These are phyloP conservation scores for Hydrozoanthus tunicans DNA, from an alignment of 64 coral and sea anemone species.

Conservation along the genomic window DNA sequence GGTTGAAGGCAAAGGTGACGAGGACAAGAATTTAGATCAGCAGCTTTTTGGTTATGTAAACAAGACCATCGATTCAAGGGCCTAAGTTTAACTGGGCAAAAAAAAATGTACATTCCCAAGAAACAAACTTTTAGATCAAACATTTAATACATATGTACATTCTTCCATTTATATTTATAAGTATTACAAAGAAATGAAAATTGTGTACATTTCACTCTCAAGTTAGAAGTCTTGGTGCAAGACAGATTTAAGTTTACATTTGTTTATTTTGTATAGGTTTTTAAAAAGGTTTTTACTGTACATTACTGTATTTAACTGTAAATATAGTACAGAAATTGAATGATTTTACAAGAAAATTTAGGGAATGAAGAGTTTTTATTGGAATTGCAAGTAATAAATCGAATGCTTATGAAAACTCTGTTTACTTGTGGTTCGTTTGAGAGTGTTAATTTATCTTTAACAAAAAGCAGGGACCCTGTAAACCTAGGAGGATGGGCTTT, in stretches of 20 bases:
- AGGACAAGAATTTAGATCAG: slow-evolving; percentile 3
- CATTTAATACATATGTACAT: not conserved
- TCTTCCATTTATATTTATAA: slow-evolving; percentile 41
- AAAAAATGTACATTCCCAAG: not conserved
- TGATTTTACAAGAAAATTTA: slow-evolving; percentile 36
- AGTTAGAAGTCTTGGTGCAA: slow-evolving; percentile 22
- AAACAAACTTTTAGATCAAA: not conserved
- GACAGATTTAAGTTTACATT: not conserved
- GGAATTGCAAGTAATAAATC: not conserved
- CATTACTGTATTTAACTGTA: slow-evolving; percentile 55
- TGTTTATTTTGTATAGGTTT: slow-evolving; percentile 65
- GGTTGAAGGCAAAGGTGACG: slow-evolving; percentile 29
- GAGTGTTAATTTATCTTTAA: not conserved
- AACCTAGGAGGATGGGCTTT: too few relatives aligned
- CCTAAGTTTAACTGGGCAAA: not conserved
- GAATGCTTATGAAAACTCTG: slow-evolving; percentile 4
- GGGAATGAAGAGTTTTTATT: slow-evolving; percentile 38
- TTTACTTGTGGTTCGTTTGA: not conserved
- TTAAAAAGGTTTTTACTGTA: slow-evolving; percentile 54
- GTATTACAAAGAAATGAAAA: slow-evolving; percentile 5
- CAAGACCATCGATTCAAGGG: slow-evolving; percentile 32
- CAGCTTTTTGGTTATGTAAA: slow-evolving; percentile 8
- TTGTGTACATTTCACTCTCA: slow-evolving; percentile 17
- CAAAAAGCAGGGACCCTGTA: too few relatives aligned
- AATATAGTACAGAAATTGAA: slow-evolving; percentile 53